phyloP scores from a whole-genome alignment of 2,888 invertebrate genomes.

The Drosophila dives region DNA sequence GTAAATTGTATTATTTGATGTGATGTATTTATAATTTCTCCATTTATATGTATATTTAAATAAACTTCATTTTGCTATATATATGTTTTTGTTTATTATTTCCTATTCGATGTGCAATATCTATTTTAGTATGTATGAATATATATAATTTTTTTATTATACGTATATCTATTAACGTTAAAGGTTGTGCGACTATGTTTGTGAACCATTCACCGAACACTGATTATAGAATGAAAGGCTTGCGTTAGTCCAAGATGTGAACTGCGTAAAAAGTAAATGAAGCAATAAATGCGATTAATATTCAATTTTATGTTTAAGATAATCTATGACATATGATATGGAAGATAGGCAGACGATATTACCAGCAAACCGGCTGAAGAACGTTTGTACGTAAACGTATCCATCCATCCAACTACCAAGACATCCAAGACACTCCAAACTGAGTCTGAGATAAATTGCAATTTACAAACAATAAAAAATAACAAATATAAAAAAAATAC shows the following conservation, averaged over 20 bases:
- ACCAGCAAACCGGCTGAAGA: conserved; percentile 54
- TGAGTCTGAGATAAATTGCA: conserved; percentile 79
- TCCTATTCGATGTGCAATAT: conserved; percentile 48
- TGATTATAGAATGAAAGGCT: conserved; percentile 49
- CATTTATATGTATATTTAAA: conserved; percentile 61
- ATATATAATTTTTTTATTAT: conserved; percentile 23
- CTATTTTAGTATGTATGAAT: conserved; percentile 35
- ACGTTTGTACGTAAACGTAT: conserved; percentile 81
- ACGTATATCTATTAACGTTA: conserved; percentile 60
- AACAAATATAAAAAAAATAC: conserved; percentile 23
- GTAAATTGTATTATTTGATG: conserved; percentile 77
- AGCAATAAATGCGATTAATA: conserved; percentile 74
- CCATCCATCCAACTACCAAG: conserved; percentile 81
- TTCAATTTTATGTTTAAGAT: conserved; percentile 73
- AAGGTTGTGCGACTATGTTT: conserved; percentile 76
- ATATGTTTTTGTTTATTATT: conserved; percentile 29
- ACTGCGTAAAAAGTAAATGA: conserved; percentile 47
- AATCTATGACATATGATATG: conserved; percentile 41
- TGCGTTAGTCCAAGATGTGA: conserved; percentile 58
- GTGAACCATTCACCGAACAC: conserved; percentile 69
- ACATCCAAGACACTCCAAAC: conserved; percentile 78
- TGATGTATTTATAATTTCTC: conserved; percentile 77
- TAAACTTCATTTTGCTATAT: conserved; percentile 67
- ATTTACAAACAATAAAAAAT: conserved; percentile 70
- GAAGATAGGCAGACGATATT: conserved; percentile 13